A percentile compares a stretch with the other conserved stretches of the same genome.
Conservation (phyloP, 2,888 invertebrate genomes). For the Seladonia tumulorum region DNA sequence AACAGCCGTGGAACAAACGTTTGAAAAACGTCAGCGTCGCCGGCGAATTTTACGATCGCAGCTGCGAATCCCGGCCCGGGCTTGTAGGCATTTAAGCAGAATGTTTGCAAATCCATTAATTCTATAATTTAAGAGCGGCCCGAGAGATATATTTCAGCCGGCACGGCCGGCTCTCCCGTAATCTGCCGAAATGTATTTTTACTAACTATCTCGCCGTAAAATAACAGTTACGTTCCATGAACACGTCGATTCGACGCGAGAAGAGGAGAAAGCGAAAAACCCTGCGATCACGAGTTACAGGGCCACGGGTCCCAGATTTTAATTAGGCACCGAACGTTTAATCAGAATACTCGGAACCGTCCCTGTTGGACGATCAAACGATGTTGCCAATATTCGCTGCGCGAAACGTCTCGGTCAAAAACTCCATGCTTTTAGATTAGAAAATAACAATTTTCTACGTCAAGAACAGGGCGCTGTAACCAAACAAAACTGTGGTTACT, state of each 20-base stretch:
- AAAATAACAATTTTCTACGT: too few species aligned
- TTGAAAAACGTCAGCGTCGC: conserved; percentile 58
- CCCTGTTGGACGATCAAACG: not conserved
- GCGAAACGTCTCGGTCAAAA: too few species aligned
- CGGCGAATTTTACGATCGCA: conserved; percentile 66
- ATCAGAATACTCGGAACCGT: conserved; percentile 33
- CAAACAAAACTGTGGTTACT: too few species aligned
- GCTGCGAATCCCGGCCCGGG: conserved; percentile 41
- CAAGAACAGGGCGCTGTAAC: too few species aligned
- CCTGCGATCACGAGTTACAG: not conserved
- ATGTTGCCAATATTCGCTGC: not conserved
- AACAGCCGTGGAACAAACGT: conserved; percentile 47
- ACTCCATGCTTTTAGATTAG: too few species aligned
- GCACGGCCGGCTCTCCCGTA: conserved; percentile 33
- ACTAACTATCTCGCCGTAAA: conserved; percentile 55
- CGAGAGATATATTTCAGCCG: conserved; percentile 55
- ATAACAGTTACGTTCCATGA: conserved; percentile 43
- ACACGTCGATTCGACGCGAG: conserved; percentile 7
- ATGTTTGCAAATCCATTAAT: conserved; percentile 67
- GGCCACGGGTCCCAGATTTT: conserved; percentile 12
- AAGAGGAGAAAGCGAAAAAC: not conserved
- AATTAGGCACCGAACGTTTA: conserved; percentile 38
- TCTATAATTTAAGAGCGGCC: conserved; percentile 61
- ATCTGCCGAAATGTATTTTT: conserved; percentile 59
- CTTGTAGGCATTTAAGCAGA: conserved; percentile 49